These are phyloP conservation scores for Lasioglossum figueresi DNA, from an alignment of 2,888 invertebrate species.

Conservation along the genomic window DNA sequence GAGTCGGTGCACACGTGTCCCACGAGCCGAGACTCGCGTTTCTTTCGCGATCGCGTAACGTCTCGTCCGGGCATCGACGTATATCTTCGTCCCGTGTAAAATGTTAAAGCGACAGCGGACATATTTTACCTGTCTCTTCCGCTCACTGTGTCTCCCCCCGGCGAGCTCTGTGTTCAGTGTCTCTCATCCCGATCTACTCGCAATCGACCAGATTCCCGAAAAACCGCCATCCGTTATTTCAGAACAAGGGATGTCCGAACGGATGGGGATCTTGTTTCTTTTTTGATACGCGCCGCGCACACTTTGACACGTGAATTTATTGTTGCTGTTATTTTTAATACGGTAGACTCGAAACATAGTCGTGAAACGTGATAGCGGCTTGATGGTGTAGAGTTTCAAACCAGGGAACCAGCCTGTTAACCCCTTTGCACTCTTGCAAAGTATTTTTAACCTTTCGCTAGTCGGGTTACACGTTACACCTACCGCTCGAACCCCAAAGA, in stretches of 20 bases:
- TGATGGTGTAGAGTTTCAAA: slow-evolving; percentile 48
- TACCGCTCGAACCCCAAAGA: slow-evolving; percentile 1
- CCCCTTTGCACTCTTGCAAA: slow-evolving; percentile 29
- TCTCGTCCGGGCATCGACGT: slow-evolving; percentile 36
- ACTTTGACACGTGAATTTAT: slow-evolving; percentile 42
- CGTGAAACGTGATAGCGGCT: slow-evolving; percentile 45
- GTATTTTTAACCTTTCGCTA: slow-evolving; percentile 50
- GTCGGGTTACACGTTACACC: slow-evolving; percentile 16
- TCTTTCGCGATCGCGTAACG: slow-evolving; percentile 44
- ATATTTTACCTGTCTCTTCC: slow-evolving; percentile 48
- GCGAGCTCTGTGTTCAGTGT: slow-evolving; percentile 29
- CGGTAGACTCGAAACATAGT: slow-evolving; percentile 43
- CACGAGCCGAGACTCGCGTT: slow-evolving; percentile 35
- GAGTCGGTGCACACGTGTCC: slow-evolving; percentile 33
- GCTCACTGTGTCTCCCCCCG: background rate
- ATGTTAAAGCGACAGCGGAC: slow-evolving; percentile 54
- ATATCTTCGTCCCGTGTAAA: slow-evolving; percentile 62
- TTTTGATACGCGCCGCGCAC: background rate
- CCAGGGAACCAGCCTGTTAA: slow-evolving; percentile 45
- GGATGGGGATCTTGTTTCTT: background rate
- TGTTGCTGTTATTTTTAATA: slow-evolving; percentile 52
- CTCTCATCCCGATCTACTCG: slow-evolving; percentile 42
- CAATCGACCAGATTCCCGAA: background rate
- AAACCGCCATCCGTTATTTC: background rate
- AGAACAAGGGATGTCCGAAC: background rate